Base-by-base conservation (phyloP, 2,113 vertebrate genomes). In the Addax nasomaculatus region DNA sequence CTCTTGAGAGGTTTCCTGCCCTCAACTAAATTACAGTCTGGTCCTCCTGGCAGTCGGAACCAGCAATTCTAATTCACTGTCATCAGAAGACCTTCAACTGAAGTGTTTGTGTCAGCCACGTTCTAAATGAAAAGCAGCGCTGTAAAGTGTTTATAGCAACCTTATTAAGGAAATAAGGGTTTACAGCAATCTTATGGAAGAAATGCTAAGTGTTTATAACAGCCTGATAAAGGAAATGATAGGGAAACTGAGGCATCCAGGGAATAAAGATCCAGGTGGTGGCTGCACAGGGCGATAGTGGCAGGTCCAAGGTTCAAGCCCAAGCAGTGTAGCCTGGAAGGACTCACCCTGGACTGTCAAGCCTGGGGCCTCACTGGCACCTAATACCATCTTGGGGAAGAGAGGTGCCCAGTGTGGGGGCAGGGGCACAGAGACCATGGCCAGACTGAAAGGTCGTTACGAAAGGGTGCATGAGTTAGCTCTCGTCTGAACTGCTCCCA, bases 341-440 rank as follows among this genome's bases (percentile, higher is more conserved):
- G 10, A 58, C 57, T 27, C 30, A 2, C 15, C 25, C 29, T 33
- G 33, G 80, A 5, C 49, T 3, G 0, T 14, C 3, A 4, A 27
- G 11, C 13, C 4, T 16, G 25, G 36, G 3, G 13, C 84, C 23
- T 11, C 58, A 25, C 12, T 3, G 55, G n/a, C 4, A 25, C 58
- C 15, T 49, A 15, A 10, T 7, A 12, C 10, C 33, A 17, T n/a
- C 70, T 16, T 19, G 13, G 90, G 70, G 83, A 85, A 70, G 78
- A 36, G 29, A 25, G 10, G 58, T 9, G 36, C 11, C 19, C 14
- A 58, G 43, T 2, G 36, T 36, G 13, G 16, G 25, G 17, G 23
- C 2, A 11, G 23, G 7, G 27, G 10, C 13, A 4, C 36, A 27
- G 19, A 55, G 15, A 17, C 2, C 0, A 0, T 45, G 78, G 12